Evolutionary conservation across 1,140 invertebrate genomes (phyloP).

Genomic region (fruit fly (Drosophila melanogaster)): Release_6_plus_ISO1_MT NT_033779.5:18165501-18166000

Average conservation of each 20-base stretch:
- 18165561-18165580: slow-evolving; percentile 14
- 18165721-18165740: slow-evolving; percentile 10
- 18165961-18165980: background rate
- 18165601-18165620: slow-evolving; percentile 69
- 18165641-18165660: slow-evolving; percentile 37
- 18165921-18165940: too few relatives aligned
- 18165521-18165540: slow-evolving; percentile 81
- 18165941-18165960: too few relatives aligned
- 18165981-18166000: background rate
- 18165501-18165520: slow-evolving; percentile 60
- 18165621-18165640: background rate
- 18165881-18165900: too few relatives aligned
- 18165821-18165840: background rate
- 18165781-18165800: background rate
- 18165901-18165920: too few relatives aligned
- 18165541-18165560: slow-evolving; percentile 64
- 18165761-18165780: background rate
- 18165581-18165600: slow-evolving; percentile 57
- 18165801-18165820: too few relatives aligned
- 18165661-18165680: slow-evolving; percentile 72
- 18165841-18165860: too few relatives aligned
- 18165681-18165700: slow-evolving; percentile 46
- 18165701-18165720: slow-evolving; percentile 30
- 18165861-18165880: too few relatives aligned
- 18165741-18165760: background rate